A percentile compares a stretch with the other conserved stretches of the same genome.
These are phyloP conservation scores for Drosophila cardini DNA, from an alignment of 1,140 invertebrate species.

Conservation along the genomic window DNA sequence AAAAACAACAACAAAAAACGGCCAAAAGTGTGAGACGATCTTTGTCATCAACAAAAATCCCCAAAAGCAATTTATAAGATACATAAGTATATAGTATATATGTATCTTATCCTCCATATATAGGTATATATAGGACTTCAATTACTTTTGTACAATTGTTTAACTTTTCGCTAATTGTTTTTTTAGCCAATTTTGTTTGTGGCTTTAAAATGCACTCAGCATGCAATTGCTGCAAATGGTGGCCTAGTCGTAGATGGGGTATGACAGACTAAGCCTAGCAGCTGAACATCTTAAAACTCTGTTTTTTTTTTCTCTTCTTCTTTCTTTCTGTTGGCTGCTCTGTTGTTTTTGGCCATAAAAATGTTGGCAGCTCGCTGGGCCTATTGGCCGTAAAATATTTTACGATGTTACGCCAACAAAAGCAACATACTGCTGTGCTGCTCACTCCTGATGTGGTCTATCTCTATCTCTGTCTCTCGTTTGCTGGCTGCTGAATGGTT, in stretches of 20 bases:
- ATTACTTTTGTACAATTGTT: background rate
- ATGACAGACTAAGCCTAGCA: slow-evolving; percentile 33
- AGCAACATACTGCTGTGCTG: slow-evolving; percentile 34
- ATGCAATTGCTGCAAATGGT: slow-evolving; percentile 47
- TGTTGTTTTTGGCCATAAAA: slow-evolving; percentile 63
- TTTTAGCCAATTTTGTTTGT: slow-evolving; percentile 3
- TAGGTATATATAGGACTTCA: slow-evolving; percentile 2
- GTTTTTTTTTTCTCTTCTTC: slow-evolving; percentile 28
- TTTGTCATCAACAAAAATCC: slow-evolving; percentile 38
- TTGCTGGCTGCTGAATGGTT: slow-evolving; percentile 22
- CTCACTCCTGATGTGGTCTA: background rate
- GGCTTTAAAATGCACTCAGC: background rate
- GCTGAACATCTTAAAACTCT: slow-evolving; percentile 43
- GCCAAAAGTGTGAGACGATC: slow-evolving; percentile 34
- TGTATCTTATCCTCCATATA: slow-evolving; percentile 3
- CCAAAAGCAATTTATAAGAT: slow-evolving; percentile 37
- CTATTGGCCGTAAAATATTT: slow-evolving; percentile 81
- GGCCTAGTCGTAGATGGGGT: slow-evolving; percentile 9
- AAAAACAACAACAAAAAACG: too few relatives aligned
- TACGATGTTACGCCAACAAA: slow-evolving; percentile 80
- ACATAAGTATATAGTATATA: slow-evolving; percentile 5
- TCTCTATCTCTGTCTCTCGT: background rate
- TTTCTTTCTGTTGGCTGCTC: too few relatives aligned
- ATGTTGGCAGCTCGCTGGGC: slow-evolving; percentile 63
- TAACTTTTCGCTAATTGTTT: background rate